These are phyloP conservation scores for Syngnathus scovelli DNA, from an alignment of 2,113 vertebrate genomes.

Conservation along the genomic window DNA sequence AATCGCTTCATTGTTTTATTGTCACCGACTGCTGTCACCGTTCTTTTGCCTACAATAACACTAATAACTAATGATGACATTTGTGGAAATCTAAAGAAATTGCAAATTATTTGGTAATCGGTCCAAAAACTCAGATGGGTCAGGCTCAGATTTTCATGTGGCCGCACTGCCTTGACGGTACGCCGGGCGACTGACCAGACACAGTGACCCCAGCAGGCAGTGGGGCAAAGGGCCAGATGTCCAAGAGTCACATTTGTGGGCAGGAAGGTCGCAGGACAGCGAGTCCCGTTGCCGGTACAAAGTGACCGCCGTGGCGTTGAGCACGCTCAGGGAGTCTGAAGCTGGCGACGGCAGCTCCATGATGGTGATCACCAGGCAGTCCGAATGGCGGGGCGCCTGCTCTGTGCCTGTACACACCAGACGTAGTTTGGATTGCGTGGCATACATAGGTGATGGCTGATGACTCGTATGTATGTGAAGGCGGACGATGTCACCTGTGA, in stretches of 20 bases:
- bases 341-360: constrained; percentile 77
- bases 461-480: not conserved
- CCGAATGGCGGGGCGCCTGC: constrained; percentile 62
- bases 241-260: constrained; percentile 73
- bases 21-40: no score
- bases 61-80: no score
- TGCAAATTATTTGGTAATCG: no score
- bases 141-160: no score
- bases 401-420: not conserved
- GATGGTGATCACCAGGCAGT: constrained; percentile 84
- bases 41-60: no score
- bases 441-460: no score
- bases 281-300: constrained; percentile 69
- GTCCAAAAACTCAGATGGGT: no score
- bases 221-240: constrained; percentile 69
- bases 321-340: constrained; percentile 69
- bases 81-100: no score
- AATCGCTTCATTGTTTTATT: no score
- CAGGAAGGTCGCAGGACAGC: constrained; percentile 67
- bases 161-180: not conserved
- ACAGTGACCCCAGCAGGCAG: constrained; percentile 78
- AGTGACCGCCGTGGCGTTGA: constrained; percentile 74
- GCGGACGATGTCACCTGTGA: constrained; percentile 48
- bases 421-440: no score
- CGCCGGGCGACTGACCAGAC: constrained; percentile 64